A percentile compares a stretch with the other conserved stretches of the same genome.
These are phyloP conservation scores for Lates calcarifer DNA, from an alignment of 2,113 vertebrate species.

Conservation along the genomic window DNA sequence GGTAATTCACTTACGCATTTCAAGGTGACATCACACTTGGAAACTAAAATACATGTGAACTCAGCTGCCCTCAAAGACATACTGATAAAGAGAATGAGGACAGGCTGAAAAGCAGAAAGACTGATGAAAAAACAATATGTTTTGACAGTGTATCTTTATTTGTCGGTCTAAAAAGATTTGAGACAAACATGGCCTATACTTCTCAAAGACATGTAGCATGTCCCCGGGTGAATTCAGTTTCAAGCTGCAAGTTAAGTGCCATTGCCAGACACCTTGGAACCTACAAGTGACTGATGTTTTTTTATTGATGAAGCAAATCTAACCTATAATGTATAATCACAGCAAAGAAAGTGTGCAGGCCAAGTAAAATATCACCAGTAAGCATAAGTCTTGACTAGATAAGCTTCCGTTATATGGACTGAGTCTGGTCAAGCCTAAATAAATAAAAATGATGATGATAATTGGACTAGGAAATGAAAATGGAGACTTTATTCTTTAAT, in stretches of 20 bases:
- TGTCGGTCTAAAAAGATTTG: neutral
- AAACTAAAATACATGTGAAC: constrained; percentile 53
- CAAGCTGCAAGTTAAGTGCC: too few species aligned
- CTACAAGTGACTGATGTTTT: constrained; percentile 17
- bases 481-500: neutral
- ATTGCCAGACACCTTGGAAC: neutral
- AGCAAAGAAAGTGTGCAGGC: constrained; percentile 10
- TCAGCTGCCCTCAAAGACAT: constrained; percentile 26
- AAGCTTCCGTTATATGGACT: constrained; percentile 14
- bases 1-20: constrained; percentile 64
- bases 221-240: neutral
- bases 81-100: constrained; percentile 41
- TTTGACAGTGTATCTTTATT: neutral
- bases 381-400: constrained; percentile 13
- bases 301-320: constrained; percentile 12
- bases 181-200: neutral
- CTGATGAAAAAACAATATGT: neutral
- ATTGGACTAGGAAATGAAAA: neutral
- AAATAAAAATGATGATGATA: neutral
- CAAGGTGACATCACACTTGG: constrained; percentile 40
- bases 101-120: neutral
- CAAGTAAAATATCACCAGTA: constrained; percentile 29
- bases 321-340: constrained; percentile 26
- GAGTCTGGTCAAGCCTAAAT: constrained; percentile 16
- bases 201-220: neutral